A percentile compares a stretch with the other conserved stretches of the same genome.
Conservation (phyloP, 2,797 vertebrate species). For the Pipistrellus pipistrellus region DNA sequence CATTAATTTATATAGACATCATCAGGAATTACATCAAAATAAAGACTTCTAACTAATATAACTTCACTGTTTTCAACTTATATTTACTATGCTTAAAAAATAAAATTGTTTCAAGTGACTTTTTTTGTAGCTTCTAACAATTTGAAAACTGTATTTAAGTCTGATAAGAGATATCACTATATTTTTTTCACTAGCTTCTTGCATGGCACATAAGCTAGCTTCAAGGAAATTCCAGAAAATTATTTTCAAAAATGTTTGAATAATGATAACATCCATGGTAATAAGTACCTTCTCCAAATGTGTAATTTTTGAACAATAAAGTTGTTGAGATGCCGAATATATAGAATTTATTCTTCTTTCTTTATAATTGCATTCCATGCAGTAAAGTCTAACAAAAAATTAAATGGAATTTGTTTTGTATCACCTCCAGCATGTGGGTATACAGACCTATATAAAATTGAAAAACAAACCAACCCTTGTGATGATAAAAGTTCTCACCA, state of each 20-base stretch:
- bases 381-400: slow-evolving; percentile 59
- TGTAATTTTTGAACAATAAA: slow-evolving; percentile 44
- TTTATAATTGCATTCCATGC: slow-evolving; percentile 38
- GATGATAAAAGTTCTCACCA: neutral
- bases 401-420: slow-evolving; percentile 37
- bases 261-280: neutral
- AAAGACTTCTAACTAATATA: neutral
- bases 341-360: slow-evolving; percentile 25
- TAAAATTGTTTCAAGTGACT: slow-evolving; percentile 29
- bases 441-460: slow-evolving; percentile 20
- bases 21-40: slow-evolving; percentile 50
- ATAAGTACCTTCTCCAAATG: slow-evolving; percentile 25
- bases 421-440: neutral
- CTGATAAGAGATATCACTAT: slow-evolving; percentile 30
- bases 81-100: slow-evolving; percentile 54
- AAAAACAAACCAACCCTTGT: slow-evolving; percentile 44
- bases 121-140: slow-evolving; percentile 48
- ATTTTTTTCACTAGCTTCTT: slow-evolving; percentile 4
- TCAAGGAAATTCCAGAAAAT: slow-evolving; percentile 55
- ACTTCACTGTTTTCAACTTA: slow-evolving; percentile 52
- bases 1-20: slow-evolving; percentile 6
- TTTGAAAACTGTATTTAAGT: slow-evolving; percentile 28
- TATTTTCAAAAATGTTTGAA: slow-evolving; percentile 57
- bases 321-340: slow-evolving; percentile 23
- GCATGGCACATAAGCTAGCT: slow-evolving; percentile 20